Evolutionary conservation across 2,113 vertebrate genomes (phyloP).

Genomic region (Pelobates fuscus): DNA sequence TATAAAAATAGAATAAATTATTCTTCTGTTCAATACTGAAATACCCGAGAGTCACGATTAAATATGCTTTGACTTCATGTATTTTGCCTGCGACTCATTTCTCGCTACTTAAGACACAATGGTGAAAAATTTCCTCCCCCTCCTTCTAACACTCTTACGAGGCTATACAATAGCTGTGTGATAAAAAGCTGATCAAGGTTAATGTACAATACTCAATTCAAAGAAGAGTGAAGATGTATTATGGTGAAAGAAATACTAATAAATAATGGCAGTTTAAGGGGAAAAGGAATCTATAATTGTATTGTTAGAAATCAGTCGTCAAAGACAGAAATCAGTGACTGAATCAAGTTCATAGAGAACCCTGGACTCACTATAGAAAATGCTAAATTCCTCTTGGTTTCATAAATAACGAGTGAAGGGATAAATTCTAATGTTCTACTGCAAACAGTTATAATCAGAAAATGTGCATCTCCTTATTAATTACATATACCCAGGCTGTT

Average conservation of each 20-base stretch:
- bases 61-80: not conserved
- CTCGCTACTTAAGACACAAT: not conserved
- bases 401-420: not conserved
- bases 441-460: not conserved
- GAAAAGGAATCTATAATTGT: not conserved
- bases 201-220: slow-evolving; percentile 16
- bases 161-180: not conserved
- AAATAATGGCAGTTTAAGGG: not conserved
- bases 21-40: not conserved
- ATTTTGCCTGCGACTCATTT: not conserved
- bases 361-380: not conserved
- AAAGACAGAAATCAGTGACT: slow-evolving; percentile 22
- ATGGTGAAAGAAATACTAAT: slow-evolving; percentile 1
- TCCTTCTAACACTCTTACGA: not conserved
- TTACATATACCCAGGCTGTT: too few relatives aligned
- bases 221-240: slow-evolving; percentile 15
- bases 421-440: not conserved
- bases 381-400: not conserved
- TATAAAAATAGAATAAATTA: not conserved
- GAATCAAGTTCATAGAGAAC: not conserved
- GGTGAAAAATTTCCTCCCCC: not conserved
- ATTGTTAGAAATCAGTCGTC: slow-evolving; percentile 1
- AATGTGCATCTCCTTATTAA: too few relatives aligned
- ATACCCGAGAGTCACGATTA: not conserved
- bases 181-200: slow-evolving; percentile 44